Percentiles rank a stretch among this genome's conserved stretches.
Evolutionary conservation across 2,888 invertebrate species (phyloP).

Genomic region (Poecilobothrus nobilitatus): DNA sequence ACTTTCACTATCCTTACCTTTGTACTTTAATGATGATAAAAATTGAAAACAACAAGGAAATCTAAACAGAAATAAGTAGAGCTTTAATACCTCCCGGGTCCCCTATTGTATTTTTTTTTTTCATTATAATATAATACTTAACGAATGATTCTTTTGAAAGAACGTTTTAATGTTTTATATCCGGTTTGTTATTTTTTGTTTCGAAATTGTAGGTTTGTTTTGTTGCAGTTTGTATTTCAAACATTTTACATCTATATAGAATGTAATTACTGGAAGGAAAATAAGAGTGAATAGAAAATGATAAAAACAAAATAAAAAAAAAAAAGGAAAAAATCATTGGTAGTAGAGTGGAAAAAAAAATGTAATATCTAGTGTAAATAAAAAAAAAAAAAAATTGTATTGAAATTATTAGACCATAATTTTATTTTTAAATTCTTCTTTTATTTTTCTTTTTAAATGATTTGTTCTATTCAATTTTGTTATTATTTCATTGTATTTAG

Average conservation of each 20-base stretch:
- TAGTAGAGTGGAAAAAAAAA: neutral
- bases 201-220: neutral
- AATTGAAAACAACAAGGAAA: too few relatives aligned
- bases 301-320: neutral
- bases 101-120: too few relatives aligned
- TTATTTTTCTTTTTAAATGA: too few relatives aligned
- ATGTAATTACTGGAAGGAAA: neutral
- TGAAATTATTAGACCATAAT: constrained; percentile 3
- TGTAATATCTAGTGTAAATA: neutral
- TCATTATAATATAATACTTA: too few relatives aligned
- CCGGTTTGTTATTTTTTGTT: neutral
- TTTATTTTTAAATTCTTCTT: neutral
- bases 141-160: neutral
- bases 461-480: too few relatives aligned
- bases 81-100: neutral
- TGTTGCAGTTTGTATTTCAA: neutral
- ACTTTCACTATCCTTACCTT: too few relatives aligned
- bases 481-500: too few relatives aligned
- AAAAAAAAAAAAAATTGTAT: neutral
- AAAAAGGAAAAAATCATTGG: neutral
- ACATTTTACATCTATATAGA: neutral
- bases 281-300: neutral
- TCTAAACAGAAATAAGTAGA: neutral
- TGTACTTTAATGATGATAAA: too few relatives aligned
- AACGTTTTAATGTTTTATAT: neutral